These are phyloP conservation scores for Akabosia matsudoensis DNA, from an alignment of 1,140 invertebrate genomes.

Conservation along the genomic window DNA sequence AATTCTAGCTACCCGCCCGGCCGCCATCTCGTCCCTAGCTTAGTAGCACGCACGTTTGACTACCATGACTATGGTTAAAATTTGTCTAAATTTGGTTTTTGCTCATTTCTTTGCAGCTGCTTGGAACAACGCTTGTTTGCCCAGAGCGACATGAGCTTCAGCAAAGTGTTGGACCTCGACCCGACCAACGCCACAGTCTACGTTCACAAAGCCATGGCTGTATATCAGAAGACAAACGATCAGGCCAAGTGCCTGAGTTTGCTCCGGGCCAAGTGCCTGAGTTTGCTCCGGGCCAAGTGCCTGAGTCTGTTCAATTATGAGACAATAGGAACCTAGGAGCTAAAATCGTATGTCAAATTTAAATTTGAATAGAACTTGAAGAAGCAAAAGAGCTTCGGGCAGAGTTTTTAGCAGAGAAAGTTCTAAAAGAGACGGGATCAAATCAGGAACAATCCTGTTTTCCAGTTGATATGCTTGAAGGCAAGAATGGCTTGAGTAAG, in stretches of 20 bases:
- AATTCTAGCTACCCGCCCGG: no score
- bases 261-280: no score
- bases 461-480: no score
- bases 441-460: no score
- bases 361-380: background rate
- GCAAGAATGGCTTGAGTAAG: no score
- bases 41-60: no score
- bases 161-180: slow-evolving; percentile 75
- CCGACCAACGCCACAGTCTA: slow-evolving; percentile 78
- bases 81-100: background rate
- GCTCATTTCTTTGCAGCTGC: slow-evolving; percentile 56
- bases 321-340: slow-evolving; percentile 87
- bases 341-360: slow-evolving; percentile 79
- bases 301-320: slow-evolving; percentile 90
- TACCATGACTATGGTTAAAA: no score
- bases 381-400: background rate
- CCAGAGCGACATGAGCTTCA: slow-evolving; percentile 75
- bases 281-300: no score
- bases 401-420: background rate
- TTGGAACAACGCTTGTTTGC: slow-evolving; percentile 78
- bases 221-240: slow-evolving; percentile 75
- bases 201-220: slow-evolving; percentile 76
- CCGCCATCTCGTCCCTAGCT: no score
- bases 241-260: slow-evolving; percentile 72
- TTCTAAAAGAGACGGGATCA: no score